A percentile compares a stretch with the other conserved stretches of the same genome.
These are phyloP conservation scores for Toxotes chatareus DNA, from an alignment of 2,113 vertebrate species.

Conservation along the genomic window DNA sequence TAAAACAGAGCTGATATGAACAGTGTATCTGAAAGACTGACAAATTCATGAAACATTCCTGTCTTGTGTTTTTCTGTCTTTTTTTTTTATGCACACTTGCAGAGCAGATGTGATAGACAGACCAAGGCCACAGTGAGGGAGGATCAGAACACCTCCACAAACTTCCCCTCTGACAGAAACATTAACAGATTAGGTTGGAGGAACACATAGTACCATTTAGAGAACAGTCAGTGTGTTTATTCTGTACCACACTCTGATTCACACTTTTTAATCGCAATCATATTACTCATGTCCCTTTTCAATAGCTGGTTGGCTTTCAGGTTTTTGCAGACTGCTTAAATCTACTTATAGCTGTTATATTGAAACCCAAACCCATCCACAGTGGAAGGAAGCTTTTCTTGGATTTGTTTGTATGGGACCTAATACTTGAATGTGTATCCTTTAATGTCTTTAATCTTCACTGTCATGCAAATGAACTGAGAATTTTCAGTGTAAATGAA, in stretches of 20 bases:
- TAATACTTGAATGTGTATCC: neutral
- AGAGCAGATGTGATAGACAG: slow-evolving; percentile 43
- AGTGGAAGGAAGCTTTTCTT: slow-evolving; percentile 17
- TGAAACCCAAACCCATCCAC: neutral
- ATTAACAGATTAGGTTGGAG: slow-evolving; percentile 39
- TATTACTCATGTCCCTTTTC: slow-evolving; percentile 20
- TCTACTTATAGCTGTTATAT: slow-evolving; percentile 18
- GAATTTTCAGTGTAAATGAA: neutral
- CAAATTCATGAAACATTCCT: slow-evolving; percentile 16
- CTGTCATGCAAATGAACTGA: neutral
- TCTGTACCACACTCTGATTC: slow-evolving; percentile 20
- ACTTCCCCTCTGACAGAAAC: slow-evolving; percentile 53
- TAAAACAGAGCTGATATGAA: slow-evolving; percentile 21
- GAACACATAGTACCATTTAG: slow-evolving; percentile 40
- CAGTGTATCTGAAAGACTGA: slow-evolving; percentile 2
- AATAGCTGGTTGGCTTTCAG: slow-evolving; percentile 12
- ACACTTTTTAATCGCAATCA: slow-evolving; percentile 52
- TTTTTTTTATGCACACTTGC: slow-evolving; percentile 19
- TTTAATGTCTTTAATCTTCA: slow-evolving; percentile 7
- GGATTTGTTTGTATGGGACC: neutral
- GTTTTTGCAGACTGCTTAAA: slow-evolving; percentile 16
- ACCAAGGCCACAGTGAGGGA: slow-evolving; percentile 49
- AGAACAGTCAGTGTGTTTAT: slow-evolving; percentile 43
- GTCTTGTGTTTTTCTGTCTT: neutral
- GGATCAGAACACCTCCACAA: slow-evolving; percentile 53